These are phyloP conservation scores for Chromis chromis DNA, from an alignment of 2,797 vertebrate species.

Conservation along the genomic window DNA sequence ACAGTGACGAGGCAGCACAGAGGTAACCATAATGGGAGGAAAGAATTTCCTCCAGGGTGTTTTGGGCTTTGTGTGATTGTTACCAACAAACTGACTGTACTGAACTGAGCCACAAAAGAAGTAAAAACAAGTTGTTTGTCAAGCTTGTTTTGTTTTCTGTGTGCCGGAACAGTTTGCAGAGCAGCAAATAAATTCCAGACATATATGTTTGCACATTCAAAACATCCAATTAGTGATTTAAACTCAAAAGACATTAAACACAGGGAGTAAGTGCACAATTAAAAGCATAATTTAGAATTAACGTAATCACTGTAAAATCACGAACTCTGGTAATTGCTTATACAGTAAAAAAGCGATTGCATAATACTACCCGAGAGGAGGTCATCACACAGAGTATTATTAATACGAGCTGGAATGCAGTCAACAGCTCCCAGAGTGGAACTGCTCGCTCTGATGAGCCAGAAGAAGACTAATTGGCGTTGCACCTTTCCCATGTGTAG, in stretches of 20 bases:
- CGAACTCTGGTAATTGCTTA: slow-evolving; percentile 50
- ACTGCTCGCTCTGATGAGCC: slow-evolving; percentile 60
- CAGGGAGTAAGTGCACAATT: slow-evolving; percentile 9
- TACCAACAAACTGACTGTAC: slow-evolving; percentile 25
- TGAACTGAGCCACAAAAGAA: not conserved
- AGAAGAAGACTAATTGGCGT: slow-evolving; percentile 69
- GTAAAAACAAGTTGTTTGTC: not conserved
- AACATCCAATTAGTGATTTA: slow-evolving; percentile 9
- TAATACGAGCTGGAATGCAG: slow-evolving; percentile 55
- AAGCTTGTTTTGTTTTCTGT: not conserved
- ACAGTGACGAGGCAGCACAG: slow-evolving; percentile 52
- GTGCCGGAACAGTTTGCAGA: slow-evolving; percentile 10
- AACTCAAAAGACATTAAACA: slow-evolving; percentile 9
- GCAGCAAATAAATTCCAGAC: not conserved
- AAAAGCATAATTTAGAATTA: slow-evolving; percentile 44
- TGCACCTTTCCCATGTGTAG: slow-evolving; percentile 52
- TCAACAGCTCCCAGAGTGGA: slow-evolving; percentile 57
- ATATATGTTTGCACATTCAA: slow-evolving; percentile 1
- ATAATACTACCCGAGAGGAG: slow-evolving; percentile 24
- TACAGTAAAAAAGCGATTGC: slow-evolving; percentile 50
- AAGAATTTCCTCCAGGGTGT: slow-evolving; percentile 34
- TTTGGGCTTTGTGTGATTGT: slow-evolving; percentile 11
- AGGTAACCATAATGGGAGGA: slow-evolving; percentile 6
- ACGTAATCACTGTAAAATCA: slow-evolving; percentile 41
- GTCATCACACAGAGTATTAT: slow-evolving; percentile 53